Conservation (phyloP, 2,113 vertebrate genomes). For the Phrynosoma blainvillii region DNA sequence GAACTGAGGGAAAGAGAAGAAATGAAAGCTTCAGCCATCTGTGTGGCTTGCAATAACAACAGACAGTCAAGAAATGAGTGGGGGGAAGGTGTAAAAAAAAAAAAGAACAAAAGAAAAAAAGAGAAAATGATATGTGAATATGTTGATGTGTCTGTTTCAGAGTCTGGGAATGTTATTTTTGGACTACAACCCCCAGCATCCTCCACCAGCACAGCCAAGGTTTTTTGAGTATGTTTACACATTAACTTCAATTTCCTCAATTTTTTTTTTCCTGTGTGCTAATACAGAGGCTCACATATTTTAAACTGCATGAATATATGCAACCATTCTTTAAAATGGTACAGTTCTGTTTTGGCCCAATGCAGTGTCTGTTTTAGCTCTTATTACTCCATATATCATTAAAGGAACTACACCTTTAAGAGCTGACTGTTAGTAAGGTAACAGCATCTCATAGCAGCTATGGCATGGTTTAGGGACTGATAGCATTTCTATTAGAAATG, state of each 20-base stretch:
- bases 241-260: background rate
- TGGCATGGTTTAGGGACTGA: background rate
- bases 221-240: background rate
- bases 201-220: no score
- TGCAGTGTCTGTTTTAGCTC: no score
- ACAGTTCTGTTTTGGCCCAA: no score
- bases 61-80: background rate
- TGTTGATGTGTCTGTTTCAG: background rate
- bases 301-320: background rate
- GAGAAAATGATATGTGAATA: background rate
- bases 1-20: background rate
- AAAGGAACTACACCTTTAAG: conserved; percentile 14
- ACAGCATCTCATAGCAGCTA: background rate
- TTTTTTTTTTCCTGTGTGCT: background rate
- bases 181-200: no score
- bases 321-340: background rate
- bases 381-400: background rate
- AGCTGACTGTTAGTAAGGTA: background rate
- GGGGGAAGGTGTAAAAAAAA: background rate
- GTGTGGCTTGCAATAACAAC: conserved; percentile 22
- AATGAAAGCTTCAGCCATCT: conserved; percentile 36
- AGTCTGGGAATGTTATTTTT: no score
- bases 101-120: conserved; percentile 8
- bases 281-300: background rate
- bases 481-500: conserved; percentile 20